Evolutionary conservation across 2,113 vertebrate genomes (phyloP), one percentile per base, ranked within the genome.

Genomic region (Poecile atricapillus): DNA sequence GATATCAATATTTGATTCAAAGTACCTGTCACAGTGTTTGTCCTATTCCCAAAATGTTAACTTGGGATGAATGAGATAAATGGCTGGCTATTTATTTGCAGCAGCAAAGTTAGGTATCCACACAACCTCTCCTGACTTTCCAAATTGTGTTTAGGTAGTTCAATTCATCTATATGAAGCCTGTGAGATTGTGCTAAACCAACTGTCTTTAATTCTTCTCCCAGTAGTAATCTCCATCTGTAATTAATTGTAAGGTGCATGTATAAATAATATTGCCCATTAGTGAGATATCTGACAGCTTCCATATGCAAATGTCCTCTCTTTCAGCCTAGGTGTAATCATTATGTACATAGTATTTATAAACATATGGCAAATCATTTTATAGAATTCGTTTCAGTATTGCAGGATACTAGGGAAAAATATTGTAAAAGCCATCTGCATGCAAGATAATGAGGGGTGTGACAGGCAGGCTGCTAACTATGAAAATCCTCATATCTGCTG

Each of bases 301-400:
- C 70, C 81, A 31, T 49, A 58, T 94, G 67, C 78, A 92, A 90
- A 87, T 88, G 46, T 24, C 60, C 55, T 63, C n/a, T 60, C 49
- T 80, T 41, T 50, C 28, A 90, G 52, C 65, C 22, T 82, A 89
- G 33, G 85, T 14, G 35, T 52, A 43, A 82, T 76, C 50, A 75
- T 75, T 49, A 92, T 82, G 35, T 49, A n/a, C 10, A 35, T 49
- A 59, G 43, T 70, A 80, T 76, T 93, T 95, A 90, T 83, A 94
- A 97, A 91, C 83, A 44, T 64, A 95, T 77, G 55, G 19, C 41
- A 87, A 92, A 90, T 87, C 9, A 78, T 83, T 79, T 63, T 70
- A 92, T 30, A 46, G 56, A 85, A 83, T 84, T 75, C 25, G 88
- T 63, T 69, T 92, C 41, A 62, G 31, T 62, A 47, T 67, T 92